Conservation (phyloP, 2,113 vertebrate genomes). For the Plecotus auritus region DNA sequence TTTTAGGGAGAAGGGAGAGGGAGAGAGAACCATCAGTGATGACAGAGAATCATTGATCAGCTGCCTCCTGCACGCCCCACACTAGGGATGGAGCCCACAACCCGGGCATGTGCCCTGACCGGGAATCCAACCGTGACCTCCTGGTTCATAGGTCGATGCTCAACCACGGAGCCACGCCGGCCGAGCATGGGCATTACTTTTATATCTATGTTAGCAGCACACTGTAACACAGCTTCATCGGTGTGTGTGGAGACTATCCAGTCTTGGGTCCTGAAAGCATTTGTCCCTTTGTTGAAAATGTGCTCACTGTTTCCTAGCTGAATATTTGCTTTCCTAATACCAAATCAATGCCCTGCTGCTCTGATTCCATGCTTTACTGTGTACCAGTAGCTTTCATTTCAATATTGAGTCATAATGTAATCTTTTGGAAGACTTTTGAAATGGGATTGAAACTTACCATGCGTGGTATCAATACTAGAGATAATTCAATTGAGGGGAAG, state of each 20-base stretch:
- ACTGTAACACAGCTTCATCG: not conserved
- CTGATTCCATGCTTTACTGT: not conserved
- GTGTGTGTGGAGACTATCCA: not conserved
- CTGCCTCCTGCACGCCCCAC: no score
- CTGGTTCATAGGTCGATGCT: no score
- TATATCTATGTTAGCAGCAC: not conserved
- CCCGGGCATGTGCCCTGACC: no score
- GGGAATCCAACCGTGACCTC: no score
- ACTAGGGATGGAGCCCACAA: no score
- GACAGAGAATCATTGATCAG: no score
- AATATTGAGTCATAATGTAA: not conserved
- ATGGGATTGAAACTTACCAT: not conserved
- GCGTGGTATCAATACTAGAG: not conserved
- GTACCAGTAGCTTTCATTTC: slow-evolving; percentile 1
- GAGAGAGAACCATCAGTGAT: no score
- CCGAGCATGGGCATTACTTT: not conserved
- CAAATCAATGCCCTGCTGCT: not conserved
- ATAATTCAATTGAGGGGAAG: not conserved
- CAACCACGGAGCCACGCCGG: no score
- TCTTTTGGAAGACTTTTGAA: slow-evolving; percentile 36
- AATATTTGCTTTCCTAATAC: slow-evolving; percentile 17
- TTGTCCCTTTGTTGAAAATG: not conserved
- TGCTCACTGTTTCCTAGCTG: not conserved
- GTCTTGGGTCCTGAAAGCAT: not conserved
- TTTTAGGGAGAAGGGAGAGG: no score